phyloP scores from a whole-genome alignment of 2,797 vertebrate genomes.

The Leucoraja ocellata region DNA sequence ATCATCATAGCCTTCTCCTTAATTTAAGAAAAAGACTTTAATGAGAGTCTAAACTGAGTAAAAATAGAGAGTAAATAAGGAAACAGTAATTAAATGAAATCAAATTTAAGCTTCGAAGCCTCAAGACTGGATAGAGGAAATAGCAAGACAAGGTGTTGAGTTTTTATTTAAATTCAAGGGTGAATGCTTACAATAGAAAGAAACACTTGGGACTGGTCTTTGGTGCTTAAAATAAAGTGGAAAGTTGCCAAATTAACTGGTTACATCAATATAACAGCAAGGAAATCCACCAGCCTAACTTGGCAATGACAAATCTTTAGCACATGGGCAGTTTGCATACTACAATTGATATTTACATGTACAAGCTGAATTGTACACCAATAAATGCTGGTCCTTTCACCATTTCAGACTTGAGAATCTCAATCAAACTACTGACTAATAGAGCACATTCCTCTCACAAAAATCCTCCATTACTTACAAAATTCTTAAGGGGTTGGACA shows the following conservation, averaged over 20 bases:
- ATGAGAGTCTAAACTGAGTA: background rate
- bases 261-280: background rate
- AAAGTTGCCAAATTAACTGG: background rate
- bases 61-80: background rate
- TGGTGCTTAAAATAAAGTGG: background rate
- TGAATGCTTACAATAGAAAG: background rate
- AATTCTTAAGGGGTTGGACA: no score
- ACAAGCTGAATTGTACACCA: background rate
- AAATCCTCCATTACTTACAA: background rate
- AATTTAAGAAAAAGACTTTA: background rate
- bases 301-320: background rate
- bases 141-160: background rate
- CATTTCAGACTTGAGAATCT: background rate
- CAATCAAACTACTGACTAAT: background rate
- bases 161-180: background rate
- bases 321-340: background rate
- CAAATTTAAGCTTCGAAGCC: background rate
- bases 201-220: background rate
- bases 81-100: background rate
- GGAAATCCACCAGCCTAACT: background rate
- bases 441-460: background rate
- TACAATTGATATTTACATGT: background rate
- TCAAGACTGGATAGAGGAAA: background rate
- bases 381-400: background rate
- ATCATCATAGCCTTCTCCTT: background rate